A percentile compares a stretch with the other conserved stretches of the same genome.
Evolutionary conservation across 2,797 vertebrate genomes (phyloP).

Genomic region (Aulostomus chinensis): DNA sequence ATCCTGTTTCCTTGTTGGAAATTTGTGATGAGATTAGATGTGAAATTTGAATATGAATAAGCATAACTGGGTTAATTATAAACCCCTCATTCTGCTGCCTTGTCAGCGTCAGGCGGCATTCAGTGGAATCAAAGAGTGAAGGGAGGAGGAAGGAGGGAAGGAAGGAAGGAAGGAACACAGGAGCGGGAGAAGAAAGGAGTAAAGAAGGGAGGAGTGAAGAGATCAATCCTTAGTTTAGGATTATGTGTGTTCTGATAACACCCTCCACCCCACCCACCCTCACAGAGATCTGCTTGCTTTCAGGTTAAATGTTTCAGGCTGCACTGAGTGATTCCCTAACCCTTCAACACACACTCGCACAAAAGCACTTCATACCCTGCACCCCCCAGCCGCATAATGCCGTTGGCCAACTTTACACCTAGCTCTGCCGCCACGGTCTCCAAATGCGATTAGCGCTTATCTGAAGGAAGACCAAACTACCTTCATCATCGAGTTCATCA

Average conservation of each 20-base stretch:
- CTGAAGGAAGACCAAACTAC: constrained; percentile 72
- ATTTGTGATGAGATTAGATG: constrained; percentile 65
- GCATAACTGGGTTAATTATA: constrained; percentile 76
- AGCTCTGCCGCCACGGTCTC: constrained; percentile 59
- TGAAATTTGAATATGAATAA: constrained; percentile 74
- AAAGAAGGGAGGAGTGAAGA: constrained; percentile 56
- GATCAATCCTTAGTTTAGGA: constrained; percentile 77
- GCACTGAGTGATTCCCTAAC: constrained; percentile 32
- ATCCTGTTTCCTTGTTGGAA: constrained; percentile 53
- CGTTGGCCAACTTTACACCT: constrained; percentile 71
- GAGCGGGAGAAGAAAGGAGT: constrained; percentile 19
- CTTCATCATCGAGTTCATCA: constrained; percentile 69
- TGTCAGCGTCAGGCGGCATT: constrained; percentile 66
- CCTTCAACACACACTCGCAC: constrained; percentile 15
- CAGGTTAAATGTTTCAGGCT: constrained; percentile 49
- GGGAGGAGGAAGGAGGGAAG: constrained; percentile 20
- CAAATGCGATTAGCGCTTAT: constrained; percentile 77
- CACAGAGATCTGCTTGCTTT: constrained; percentile 51
- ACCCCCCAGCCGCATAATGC: constrained; percentile 56
- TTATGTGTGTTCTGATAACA: constrained; percentile 74
- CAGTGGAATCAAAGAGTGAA: constrained; percentile 41
- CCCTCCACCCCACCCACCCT: constrained; percentile 56
- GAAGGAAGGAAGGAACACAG: constrained; percentile 24
- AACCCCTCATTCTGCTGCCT: constrained; percentile 64
- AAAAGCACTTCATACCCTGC: constrained; percentile 41